Evolutionary conservation across 2,113 vertebrate species (phyloP), one percentile per base, ranked within the genome.

Genomic region (Alosa alosa): DNA sequence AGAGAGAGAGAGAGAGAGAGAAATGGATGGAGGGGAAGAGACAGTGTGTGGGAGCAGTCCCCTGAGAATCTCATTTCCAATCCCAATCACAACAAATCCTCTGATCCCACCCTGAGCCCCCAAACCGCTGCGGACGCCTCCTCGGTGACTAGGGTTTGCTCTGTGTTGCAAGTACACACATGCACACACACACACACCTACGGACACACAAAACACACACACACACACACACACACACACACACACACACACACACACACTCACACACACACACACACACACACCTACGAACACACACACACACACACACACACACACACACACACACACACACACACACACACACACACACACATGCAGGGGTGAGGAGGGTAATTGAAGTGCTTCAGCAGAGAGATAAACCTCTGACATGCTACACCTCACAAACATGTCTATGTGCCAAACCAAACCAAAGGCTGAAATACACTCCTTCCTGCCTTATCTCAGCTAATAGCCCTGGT

Each of bases 11-110:
- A 5, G 22, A 64, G 20, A 64, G 20, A 22, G 22, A 7, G 36
- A 39, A 1, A 15, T 13, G 13, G 4, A 78, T 13, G 13, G 10
- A 39, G 25, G 4, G 10, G 15, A 4, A 41, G 13, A 78, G 68
- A 20, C 15, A 15, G 72, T 17, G 36, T 41, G 1, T 78, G 72
- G 11, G 68, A 1, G 68, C 10, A 39, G 31, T 39, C 31, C 31
- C 31, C 31, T 31, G 68, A 39, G 31, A 9, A 4, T 31, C 68
- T 75, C 36, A 39, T 78, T 78, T 36, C 72, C 72, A 78, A 39
- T 17, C 72, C 39, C 72, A 78, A 78, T 39, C 72, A 78, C 39
- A 78, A 78, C 72, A 78, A 78, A 78, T 78, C 72, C 72, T 39
- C 31, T 78, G 31, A 78, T 78, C 10, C 72, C 2, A 78, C 25